Evolutionary conservation across 2,113 vertebrate genomes (phyloP), one percentile per base, ranked within the genome.

Genomic region (Hypocryptadius cinnamomeus): DNA sequence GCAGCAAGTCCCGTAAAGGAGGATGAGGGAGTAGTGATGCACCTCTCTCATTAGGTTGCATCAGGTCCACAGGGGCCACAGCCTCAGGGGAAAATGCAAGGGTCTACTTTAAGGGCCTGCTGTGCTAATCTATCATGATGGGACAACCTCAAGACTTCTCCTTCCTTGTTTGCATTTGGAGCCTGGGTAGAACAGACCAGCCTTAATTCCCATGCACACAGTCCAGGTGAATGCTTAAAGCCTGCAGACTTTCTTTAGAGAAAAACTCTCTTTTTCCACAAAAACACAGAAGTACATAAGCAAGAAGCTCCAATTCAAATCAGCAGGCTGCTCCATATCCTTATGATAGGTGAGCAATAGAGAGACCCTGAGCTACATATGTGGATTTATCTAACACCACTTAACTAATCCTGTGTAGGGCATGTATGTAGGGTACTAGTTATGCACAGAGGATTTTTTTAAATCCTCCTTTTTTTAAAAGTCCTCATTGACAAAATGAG

Each of bases 191-290:
- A 87, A 70, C 31, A 73, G 47, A 42, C 2, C 42, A 50, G 47
- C n/a, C 37, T 65, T 48, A 70, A 78, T 51, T 44, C 50, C 54
- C 10, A 28, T 5, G 13, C 68, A 72, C 39, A 44, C 2, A 13
- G 20, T 57, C 31, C 30, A 16, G 20, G 19, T n/a, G 77, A 78
- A 44, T 31, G 39, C 27, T 81, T 84, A 48, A 74, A 81, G 37
- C 12, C 59, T 0, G 0, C 7, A 18, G 9, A 21, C 17, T 30
- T 28, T 17, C 31, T 61, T 33, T 5, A 72, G 57, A 24, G 30
- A 65, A 83, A 89, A 60, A 12, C 10, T 78, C 23, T 24, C 22
- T 15, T 42, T 88, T 39, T 42, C 28, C n/a, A 65, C 14, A 28
- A 56, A 47, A 74, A n/a, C 13, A 37, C 28, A 31, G 54, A 64